Evolutionary conservation across 2,113 vertebrate species (phyloP).

Genomic region (Tenebrosternarchus preto): DNA sequence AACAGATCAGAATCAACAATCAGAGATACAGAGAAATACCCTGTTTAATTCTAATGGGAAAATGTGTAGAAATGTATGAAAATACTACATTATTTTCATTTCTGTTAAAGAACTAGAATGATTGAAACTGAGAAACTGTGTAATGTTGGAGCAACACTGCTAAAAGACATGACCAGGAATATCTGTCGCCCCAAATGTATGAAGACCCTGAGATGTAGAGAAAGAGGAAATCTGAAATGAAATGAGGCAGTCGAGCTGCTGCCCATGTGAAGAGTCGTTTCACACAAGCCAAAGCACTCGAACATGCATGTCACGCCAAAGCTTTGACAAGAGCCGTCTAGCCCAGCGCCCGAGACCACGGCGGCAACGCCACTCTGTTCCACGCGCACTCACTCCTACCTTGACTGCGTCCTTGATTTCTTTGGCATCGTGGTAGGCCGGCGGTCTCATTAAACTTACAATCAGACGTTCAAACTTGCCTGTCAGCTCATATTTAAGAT

Average conservation of each 20-base stretch:
- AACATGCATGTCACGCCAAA: not conserved
- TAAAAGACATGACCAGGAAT: too few relatives aligned
- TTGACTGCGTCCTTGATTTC: slow-evolving; percentile 91
- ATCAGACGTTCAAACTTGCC: slow-evolving; percentile 97
- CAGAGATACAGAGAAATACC: slow-evolving; percentile 9
- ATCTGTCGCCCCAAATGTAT: not conserved
- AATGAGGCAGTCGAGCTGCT: not conserved
- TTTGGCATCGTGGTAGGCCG: slow-evolving; percentile 89
- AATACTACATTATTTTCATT: too few relatives aligned
- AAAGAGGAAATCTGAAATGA: not conserved
- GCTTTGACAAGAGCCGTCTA: not conserved
- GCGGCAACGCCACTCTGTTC: not conserved
- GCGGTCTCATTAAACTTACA: slow-evolving; percentile 88
- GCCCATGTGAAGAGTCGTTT: not conserved
- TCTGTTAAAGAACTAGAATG: too few relatives aligned
- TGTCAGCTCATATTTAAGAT: slow-evolving; percentile 94
- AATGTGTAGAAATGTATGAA: not conserved
- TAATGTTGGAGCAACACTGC: too few relatives aligned
- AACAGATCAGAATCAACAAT: not conserved
- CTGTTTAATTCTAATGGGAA: not conserved
- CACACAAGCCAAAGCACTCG: not conserved
- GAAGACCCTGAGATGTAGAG: not conserved
- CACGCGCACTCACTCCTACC: slow-evolving; percentile 66
- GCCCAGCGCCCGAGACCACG: not conserved
- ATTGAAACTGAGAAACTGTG: too few relatives aligned